A percentile compares a stretch with the other conserved stretches of the same genome.
phyloP scores from a whole-genome alignment of 35 echinoderm and acorn worm species.

The Patiria miniata region DNA sequence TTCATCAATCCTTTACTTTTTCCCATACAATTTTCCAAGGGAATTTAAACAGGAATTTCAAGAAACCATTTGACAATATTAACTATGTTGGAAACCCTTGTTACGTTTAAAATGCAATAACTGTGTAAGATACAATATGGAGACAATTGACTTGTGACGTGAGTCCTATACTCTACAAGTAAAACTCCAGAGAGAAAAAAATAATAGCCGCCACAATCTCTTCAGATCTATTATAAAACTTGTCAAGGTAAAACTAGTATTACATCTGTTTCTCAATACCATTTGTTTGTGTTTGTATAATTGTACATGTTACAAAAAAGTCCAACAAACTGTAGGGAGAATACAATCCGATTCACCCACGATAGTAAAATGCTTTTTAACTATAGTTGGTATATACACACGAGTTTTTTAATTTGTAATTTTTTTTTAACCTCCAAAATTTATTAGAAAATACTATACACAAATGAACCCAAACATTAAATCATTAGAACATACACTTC shows the following conservation, averaged over 20 bases:
- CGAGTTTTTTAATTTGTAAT: background rate
- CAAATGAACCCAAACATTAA: slow-evolving; percentile 24
- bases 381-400: slow-evolving; percentile 21
- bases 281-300: background rate
- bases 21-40: too few relatives aligned
- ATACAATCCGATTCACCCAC: background rate
- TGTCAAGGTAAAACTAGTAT: slow-evolving; percentile 10
- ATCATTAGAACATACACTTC: slow-evolving; percentile 1
- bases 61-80: too few relatives aligned
- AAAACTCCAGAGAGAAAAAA: too few relatives aligned
- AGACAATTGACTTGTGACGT: too few relatives aligned
- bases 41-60: too few relatives aligned
- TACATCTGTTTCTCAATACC: background rate
- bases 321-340: background rate
- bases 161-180: too few relatives aligned
- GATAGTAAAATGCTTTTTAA: background rate
- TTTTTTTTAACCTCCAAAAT: background rate
- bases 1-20: too few relatives aligned
- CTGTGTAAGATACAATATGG: too few relatives aligned
- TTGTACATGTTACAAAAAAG: background rate
- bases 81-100: too few relatives aligned
- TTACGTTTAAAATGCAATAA: too few relatives aligned
- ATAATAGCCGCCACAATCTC: background rate
- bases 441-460: slow-evolving; percentile 30
- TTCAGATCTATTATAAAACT: background rate